These are phyloP conservation scores for Oreochromis grahami DNA, from an alignment of 2,797 vertebrate species.

Conservation along the genomic window DNA sequence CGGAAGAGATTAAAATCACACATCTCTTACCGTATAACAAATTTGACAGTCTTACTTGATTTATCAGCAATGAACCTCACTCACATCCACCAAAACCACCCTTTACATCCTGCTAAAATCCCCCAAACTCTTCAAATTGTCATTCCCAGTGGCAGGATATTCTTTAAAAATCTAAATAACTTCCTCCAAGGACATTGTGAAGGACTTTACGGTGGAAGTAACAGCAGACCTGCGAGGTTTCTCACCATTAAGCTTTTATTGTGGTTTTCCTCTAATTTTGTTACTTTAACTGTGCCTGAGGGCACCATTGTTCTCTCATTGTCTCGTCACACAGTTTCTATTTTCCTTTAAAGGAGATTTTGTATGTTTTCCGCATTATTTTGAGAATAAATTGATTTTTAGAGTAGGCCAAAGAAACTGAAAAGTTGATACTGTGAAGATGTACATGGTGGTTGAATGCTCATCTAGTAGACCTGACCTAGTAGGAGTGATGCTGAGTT, in stretches of 20 bases:
- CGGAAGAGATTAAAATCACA: background rate
- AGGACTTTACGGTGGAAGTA: constrained; percentile 17
- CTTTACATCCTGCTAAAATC: constrained; percentile 7
- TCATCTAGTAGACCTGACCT: background rate
- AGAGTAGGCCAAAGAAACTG: background rate
- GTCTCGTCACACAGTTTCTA: background rate
- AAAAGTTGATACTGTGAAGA: background rate
- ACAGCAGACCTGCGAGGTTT: background rate
- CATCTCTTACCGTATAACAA: background rate
- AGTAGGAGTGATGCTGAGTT: background rate
- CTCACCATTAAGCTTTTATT: background rate
- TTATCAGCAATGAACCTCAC: background rate
- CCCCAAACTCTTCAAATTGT: background rate
- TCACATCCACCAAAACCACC: background rate
- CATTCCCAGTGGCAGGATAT: background rate
- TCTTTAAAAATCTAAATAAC: constrained; percentile 12
- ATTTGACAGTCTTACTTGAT: background rate
- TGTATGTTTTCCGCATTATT: background rate
- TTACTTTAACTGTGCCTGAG: background rate
- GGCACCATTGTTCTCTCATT: background rate
- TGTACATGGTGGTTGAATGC: background rate
- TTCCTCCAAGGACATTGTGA: constrained; percentile 37
- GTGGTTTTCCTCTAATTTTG: constrained; percentile 11
- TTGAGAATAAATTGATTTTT: background rate
- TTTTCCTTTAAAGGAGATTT: background rate